Base-by-base conservation (phyloP, 1,140 invertebrate species). In the Pseudomyrmex concolor region DNA sequence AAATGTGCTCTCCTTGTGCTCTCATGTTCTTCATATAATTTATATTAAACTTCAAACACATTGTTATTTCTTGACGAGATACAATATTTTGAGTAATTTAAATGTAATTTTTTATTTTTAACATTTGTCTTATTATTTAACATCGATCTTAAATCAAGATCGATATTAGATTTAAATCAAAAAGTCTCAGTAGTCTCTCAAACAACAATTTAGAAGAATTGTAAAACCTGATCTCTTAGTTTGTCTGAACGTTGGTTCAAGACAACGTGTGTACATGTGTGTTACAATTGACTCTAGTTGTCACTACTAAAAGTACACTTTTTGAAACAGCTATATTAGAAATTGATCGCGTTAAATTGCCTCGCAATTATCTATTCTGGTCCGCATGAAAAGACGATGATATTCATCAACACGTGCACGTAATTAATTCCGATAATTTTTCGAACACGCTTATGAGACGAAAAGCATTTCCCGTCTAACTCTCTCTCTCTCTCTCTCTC, bases 371-470 rank as follows among this genome's bases (percentile, higher is more conserved):
- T 81, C 55, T 81, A 81, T 54, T 72, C 78, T 81, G 78, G 78
- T 81, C 78, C 78, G 68, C 78, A 62, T 73, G 25, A 81, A 62
- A 72, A 81, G 70, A 81, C 55, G 17, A 60, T 80, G 66, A 60
- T 71, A 48, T 34, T 34, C 48, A 63, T 45, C 57, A 34, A 60
- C 34, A 34, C 45, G 50, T 78, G 77, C 68, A 50, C 48, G 45
- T 45, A 51, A 51, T 73, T 81, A 72, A 71, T 50, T 43, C 48
- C 22, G 67, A 62, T 34, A 15, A 9, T 43, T n/a, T 72, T 22
- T 34, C 63, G 34, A 48, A 22, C 17, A 13, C 43, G 57, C 57
- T 51, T 70, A 71, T n/a, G 64, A 63, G 48, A 70, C 34, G 48
- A 50, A n/a, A 19, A 17, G 22, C 34, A 34, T 34, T 34, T 84